These are phyloP conservation scores for Drosophila picticornis DNA, from an alignment of 2,888 invertebrate species.

Conservation along the genomic window DNA sequence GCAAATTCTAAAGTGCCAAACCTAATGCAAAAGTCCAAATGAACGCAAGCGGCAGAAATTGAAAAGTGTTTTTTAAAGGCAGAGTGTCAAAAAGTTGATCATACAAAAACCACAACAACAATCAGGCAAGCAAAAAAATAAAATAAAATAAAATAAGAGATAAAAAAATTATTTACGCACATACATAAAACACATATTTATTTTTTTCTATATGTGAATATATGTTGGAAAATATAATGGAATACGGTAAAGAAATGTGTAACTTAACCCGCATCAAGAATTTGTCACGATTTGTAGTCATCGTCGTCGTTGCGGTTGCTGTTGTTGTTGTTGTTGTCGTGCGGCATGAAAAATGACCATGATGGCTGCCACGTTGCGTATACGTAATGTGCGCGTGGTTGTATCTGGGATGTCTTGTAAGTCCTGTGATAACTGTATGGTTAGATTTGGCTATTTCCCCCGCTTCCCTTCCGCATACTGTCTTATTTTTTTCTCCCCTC, in stretches of 20 bases:
- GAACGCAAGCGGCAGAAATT: conserved; percentile 56
- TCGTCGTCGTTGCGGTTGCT: conserved; percentile 40
- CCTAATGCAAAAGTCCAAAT: conserved; percentile 46
- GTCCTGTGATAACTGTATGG: conserved; percentile 69
- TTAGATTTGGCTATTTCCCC: conserved; percentile 52
- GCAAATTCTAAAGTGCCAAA: conserved; percentile 54
- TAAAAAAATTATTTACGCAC: too few relatives aligned
- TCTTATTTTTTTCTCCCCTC: not conserved
- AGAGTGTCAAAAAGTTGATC: conserved; percentile 65
- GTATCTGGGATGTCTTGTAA: conserved; percentile 35
- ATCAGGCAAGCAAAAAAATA: not conserved
- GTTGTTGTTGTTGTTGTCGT: conserved; percentile 40
- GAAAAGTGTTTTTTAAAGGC: conserved; percentile 55
- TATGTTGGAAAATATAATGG: conserved; percentile 2
- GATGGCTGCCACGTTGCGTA: conserved; percentile 62
- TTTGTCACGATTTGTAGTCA: conserved; percentile 81
- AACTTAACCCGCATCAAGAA: conserved; percentile 79
- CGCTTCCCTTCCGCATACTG: not conserved
- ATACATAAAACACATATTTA: not conserved
- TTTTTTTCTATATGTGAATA: too few relatives aligned
- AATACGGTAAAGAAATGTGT: conserved; percentile 62
- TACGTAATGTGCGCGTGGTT: conserved; percentile 59
- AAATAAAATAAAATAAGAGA: too few relatives aligned
- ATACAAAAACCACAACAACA: not conserved
- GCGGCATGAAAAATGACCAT: conserved; percentile 77